Base-by-base conservation (phyloP, 2,888 invertebrate genomes). In the Urechis unicinctus region DNA sequence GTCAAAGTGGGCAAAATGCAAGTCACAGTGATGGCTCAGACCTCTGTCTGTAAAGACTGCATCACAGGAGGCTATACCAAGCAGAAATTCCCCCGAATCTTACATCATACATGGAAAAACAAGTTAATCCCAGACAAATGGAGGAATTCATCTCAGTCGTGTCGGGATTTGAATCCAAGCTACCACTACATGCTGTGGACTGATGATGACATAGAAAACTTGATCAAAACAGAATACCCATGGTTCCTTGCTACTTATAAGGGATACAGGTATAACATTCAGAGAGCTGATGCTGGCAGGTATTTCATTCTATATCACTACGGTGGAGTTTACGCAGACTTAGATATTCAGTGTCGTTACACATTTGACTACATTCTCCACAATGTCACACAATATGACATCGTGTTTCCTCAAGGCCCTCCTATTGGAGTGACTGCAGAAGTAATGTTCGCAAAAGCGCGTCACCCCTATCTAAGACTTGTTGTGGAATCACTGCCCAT, bases 141-240 rank as follows among this genome's bases (percentile, higher is more conserved):
- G 54, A 30, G 25, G 41, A 36, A 49, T 26, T 30, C 48, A 2
- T 29, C 24, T 6, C 43, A 22, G 3, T 26, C 42, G 17, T 51
- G 50, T 30, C 17, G 25, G 24, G 5, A 5, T 1, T 25, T 21
- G 17, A 50, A 55, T 24, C 28, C 71, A 52, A 80, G 80, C 58
- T 29, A 29, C 6, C 36, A 13, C 36, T 36, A 36, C 36, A 36
- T 36, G 36, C 17, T 36, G 9, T 36, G 36, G 36, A 36, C 36
- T 9, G 36, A 36, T 17, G 17, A 17, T 9, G 36, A 36, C 36
- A 36, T 36, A 13, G 36, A 36, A 36, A 36, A 36, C 36, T 17
- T 36, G 36, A 36, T 36, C 36, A 6, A 13, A 6, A 36, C 9
- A 17, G 36, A 36, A 36, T 60, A 57, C 24, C 53, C 60, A 1